Percentiles rank a stretch among this genome's conserved stretches.
phyloP scores from a whole-genome alignment of 2,888 invertebrate species.

The Caenorhabditis sp. region DNA sequence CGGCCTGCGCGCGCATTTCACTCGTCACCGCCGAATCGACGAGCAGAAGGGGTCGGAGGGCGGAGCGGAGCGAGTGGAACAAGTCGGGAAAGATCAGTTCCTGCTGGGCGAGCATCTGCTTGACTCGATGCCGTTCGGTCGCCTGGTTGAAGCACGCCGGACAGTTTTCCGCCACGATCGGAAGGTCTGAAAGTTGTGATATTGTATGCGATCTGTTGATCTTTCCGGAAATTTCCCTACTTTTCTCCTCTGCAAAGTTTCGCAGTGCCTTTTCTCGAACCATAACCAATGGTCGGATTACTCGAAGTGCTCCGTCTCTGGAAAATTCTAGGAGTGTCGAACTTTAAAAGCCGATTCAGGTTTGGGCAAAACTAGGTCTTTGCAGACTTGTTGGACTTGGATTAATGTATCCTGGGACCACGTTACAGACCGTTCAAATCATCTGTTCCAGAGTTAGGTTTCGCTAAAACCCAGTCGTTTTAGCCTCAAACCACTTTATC shows the following conservation, averaged over 20 bases:
- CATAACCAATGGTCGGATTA: conserved; percentile 90
- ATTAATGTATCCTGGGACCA: too few species aligned
- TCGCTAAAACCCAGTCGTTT: too few species aligned
- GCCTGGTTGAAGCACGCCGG: conserved; percentile 80
- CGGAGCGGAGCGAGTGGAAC: conserved; percentile 66
- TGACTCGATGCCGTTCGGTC: conserved; percentile 68
- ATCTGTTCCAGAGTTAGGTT: too few species aligned
- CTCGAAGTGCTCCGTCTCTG: conserved; percentile 87
- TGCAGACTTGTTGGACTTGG: too few species aligned
- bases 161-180: conserved; percentile 84
- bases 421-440: too few species aligned
- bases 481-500: too few species aligned
- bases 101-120: conserved; percentile 67
- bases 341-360: not conserved
- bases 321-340: conserved; percentile 61
- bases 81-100: conserved; percentile 70
- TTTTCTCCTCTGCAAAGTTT: conserved; percentile 85
- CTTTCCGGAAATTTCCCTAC: too few species aligned
- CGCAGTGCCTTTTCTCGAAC: conserved; percentile 87
- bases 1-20: conserved; percentile 66
- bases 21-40: conserved; percentile 67
- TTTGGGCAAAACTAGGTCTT: too few species aligned
- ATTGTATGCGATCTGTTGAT: not conserved
- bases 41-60: conserved; percentile 58
- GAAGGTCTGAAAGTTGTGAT: conserved; percentile 82